A percentile compares a stretch with the other conserved stretches of the same genome.
Conservation (phyloP, 2,888 invertebrate species). For the Thymelicus lineola region DNA sequence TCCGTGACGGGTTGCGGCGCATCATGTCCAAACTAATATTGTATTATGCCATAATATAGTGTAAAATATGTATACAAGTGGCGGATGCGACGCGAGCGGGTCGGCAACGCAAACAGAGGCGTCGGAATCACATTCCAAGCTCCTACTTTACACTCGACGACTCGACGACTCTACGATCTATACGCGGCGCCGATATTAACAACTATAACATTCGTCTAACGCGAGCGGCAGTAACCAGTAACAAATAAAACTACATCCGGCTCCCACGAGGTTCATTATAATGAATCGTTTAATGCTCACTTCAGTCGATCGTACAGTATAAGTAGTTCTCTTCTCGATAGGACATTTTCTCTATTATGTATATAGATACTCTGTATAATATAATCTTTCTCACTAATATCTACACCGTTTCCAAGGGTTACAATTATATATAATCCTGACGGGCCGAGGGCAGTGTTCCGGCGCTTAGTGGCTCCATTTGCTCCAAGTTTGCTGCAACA, state of each 20-base stretch:
- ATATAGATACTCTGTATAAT: conserved; percentile 85
- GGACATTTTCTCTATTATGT: conserved; percentile 82
- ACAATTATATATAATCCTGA: conserved; percentile 75
- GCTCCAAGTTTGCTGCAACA: conserved; percentile 74
- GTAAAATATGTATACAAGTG: conserved; percentile 74
- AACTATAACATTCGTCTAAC: conserved; percentile 59
- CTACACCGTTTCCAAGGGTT: conserved; percentile 83
- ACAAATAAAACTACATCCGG: conserved; percentile 60
- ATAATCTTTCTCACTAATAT: conserved; percentile 85
- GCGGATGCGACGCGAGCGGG: conserved; percentile 63
- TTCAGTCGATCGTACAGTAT: conserved; percentile 79
- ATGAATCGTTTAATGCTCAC: conserved; percentile 76
- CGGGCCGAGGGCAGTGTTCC: conserved; percentile 51
- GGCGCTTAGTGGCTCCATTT: conserved; percentile 78
- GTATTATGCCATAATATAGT: conserved; percentile 84
- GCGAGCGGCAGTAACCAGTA: conserved; percentile 40
- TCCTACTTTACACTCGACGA: conserved; percentile 58
- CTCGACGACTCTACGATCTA: conserved; percentile 41
- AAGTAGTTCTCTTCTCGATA: conserved; percentile 78
- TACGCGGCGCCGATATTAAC: conserved; percentile 52
- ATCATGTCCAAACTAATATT: conserved; percentile 72
- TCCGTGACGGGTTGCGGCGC: conserved; percentile 67
- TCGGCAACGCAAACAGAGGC: conserved; percentile 68
- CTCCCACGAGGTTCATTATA: conserved; percentile 71
- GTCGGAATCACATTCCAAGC: conserved; percentile 80